phyloP scores from a whole-genome alignment of 2,113 vertebrate species.

The Leucopsar rothschildi region DNA sequence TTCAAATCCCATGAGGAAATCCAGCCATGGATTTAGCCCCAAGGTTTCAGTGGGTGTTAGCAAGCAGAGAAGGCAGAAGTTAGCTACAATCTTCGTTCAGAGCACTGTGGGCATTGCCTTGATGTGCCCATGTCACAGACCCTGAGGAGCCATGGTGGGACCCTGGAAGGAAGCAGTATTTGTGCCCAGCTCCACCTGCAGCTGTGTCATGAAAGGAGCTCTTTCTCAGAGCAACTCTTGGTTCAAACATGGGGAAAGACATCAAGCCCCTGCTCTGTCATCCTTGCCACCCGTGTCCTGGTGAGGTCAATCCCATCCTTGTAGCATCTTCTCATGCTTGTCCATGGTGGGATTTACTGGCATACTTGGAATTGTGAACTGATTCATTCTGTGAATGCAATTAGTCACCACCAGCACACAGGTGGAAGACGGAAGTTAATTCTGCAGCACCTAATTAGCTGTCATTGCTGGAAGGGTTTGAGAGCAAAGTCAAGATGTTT shows the following conservation, averaged over 20 bases:
- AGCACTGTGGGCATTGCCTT: neutral
- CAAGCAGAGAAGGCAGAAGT: neutral
- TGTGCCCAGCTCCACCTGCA: neutral
- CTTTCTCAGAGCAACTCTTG: neutral
- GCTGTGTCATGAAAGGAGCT: neutral
- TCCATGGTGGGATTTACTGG: neutral
- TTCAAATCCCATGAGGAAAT: accelerated
- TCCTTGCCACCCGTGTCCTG: neutral
- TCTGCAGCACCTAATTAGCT: neutral
- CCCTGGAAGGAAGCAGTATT: neutral
- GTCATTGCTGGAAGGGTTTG: neutral
- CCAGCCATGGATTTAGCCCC: neutral
- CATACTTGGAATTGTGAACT: neutral
- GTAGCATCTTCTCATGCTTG: neutral
- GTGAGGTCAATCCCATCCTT: neutral
- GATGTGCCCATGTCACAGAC: accelerated
- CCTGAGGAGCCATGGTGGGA: accelerated
- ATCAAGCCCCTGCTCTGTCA: neutral
- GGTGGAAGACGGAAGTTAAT: neutral
- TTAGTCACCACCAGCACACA: neutral
- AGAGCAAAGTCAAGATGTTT: neutral
- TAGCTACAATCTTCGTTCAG: neutral
- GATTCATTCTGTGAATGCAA: neutral
- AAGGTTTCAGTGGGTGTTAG: neutral
- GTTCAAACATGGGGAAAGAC: neutral